Conservation (phyloP, 2,797 vertebrate genomes). For the Triplophysa yarkandensis region DNA sequence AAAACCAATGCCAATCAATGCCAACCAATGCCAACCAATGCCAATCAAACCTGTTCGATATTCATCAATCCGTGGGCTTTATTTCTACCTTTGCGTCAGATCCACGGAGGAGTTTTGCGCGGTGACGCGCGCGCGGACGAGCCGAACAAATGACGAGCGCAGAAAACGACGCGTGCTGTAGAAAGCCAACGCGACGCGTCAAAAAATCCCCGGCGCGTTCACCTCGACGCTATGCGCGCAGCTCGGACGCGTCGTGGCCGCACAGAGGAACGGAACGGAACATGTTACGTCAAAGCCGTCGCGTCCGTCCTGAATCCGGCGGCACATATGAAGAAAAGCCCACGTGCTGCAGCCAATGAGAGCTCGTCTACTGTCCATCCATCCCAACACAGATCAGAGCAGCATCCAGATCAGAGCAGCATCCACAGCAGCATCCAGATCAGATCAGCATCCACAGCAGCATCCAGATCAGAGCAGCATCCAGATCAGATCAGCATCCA, state of each 20-base stretch:
- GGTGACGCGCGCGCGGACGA: slow-evolving; percentile 36
- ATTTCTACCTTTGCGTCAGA: slow-evolving; percentile 25
- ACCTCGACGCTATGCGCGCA: slow-evolving; percentile 68
- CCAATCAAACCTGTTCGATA: background rate
- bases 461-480: too few relatives aligned
- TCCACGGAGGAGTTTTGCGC: slow-evolving; percentile 20
- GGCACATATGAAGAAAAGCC: slow-evolving; percentile 21
- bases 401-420: too few relatives aligned
- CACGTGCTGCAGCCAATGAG: slow-evolving; percentile 29
- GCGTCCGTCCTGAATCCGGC: slow-evolving; percentile 27
- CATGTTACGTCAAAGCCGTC: slow-evolving; percentile 49
- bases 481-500: too few relatives aligned
- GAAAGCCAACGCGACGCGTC: slow-evolving; percentile 6
- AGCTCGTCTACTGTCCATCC: background rate
- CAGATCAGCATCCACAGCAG: background rate
- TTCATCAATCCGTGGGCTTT: background rate
- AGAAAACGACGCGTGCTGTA: slow-evolving; percentile 23
- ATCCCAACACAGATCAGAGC: too few relatives aligned
- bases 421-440: background rate
- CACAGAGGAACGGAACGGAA: slow-evolving; percentile 31
- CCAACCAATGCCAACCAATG: background rate
- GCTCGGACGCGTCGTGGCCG: slow-evolving; percentile 72
- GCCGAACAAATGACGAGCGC: slow-evolving; percentile 11
- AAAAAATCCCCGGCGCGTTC: slow-evolving; percentile 64
- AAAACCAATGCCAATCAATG: slow-evolving; percentile 18